These are phyloP conservation scores for Toxotes chatareus DNA, from an alignment of 2,113 vertebrate species.

Conservation along the genomic window DNA sequence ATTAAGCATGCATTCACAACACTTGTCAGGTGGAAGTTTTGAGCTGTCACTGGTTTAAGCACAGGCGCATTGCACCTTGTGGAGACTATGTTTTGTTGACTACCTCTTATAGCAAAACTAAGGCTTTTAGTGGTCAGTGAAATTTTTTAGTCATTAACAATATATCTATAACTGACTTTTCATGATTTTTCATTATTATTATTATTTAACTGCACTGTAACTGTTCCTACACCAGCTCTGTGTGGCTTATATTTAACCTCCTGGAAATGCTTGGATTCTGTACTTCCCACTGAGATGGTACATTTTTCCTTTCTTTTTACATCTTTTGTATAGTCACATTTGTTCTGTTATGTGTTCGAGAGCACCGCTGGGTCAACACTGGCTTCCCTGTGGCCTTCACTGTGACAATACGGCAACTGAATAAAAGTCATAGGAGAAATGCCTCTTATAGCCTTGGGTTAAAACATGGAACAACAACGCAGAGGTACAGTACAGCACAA, in stretches of 20 bases:
- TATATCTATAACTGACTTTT: neutral
- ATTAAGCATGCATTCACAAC: constrained; percentile 76
- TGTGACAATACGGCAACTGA: constrained; percentile 58
- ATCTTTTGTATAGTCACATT: constrained; percentile 35
- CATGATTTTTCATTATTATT: neutral
- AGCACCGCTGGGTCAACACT: constrained; percentile 49
- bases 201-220: neutral
- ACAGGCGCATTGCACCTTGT: constrained; percentile 31
- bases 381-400: constrained; percentile 58
- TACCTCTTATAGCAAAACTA: neutral
- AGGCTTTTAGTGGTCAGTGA: neutral
- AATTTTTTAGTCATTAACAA: constrained; percentile 1
- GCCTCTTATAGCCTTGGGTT: constrained; percentile 76
- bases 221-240: neutral
- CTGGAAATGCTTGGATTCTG: constrained; percentile 4
- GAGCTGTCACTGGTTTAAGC: constrained; percentile 43
- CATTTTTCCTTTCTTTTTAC: neutral
- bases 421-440: constrained; percentile 58
- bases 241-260: constrained; percentile 7
- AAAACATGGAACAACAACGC: constrained; percentile 71
- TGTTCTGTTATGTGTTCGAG: constrained; percentile 44
- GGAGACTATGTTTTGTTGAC: constrained; percentile 28
- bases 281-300: constrained; percentile 2
- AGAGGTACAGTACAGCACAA: constrained; percentile 68
- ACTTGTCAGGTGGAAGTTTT: constrained; percentile 72